A percentile compares a stretch with the other conserved stretches of the same genome.
Evolutionary conservation across 2,888 invertebrate species (phyloP).

Genomic region (Drosophila meridionalis): DNA sequence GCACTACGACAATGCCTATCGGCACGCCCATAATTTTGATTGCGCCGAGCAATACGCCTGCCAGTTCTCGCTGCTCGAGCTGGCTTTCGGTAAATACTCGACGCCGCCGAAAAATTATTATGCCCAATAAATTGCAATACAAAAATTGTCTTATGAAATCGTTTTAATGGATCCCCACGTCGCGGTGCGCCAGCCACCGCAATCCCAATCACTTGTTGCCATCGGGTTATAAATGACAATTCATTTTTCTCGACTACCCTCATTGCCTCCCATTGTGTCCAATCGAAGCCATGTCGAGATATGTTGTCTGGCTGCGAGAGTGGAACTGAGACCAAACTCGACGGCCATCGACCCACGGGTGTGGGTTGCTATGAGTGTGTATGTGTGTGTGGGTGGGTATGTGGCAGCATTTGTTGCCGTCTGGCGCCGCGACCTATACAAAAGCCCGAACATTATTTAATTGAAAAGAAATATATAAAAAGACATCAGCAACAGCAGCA

Average conservation of each 20-base stretch:
- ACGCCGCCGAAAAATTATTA: constrained; percentile 78
- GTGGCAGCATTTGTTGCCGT: constrained; percentile 44
- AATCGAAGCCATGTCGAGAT: constrained; percentile 23
- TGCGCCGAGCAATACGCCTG: constrained; percentile 88
- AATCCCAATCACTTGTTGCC: constrained; percentile 58
- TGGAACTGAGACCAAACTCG: constrained; percentile 33
- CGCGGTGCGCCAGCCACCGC: constrained; percentile 4
- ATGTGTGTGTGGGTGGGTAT: constrained; percentile 25
- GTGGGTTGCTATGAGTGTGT: not conserved
- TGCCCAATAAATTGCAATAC: constrained; percentile 63
- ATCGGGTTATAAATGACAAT: constrained; percentile 64
- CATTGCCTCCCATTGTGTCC: constrained; percentile 17
- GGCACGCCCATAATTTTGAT: constrained; percentile 85
- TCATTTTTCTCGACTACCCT: constrained; percentile 61
- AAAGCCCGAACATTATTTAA: constrained; percentile 66
- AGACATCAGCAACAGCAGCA: constrained; percentile 23
- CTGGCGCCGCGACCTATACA: constrained; percentile 35
- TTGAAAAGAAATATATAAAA: constrained; percentile 66
- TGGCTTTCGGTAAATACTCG: constrained; percentile 88
- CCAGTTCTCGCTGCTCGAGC: constrained; percentile 89
- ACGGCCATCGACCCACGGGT: constrained; percentile 24
- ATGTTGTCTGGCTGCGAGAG: constrained; percentile 39
- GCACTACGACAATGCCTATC: constrained; percentile 89
- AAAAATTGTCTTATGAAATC: constrained; percentile 54
- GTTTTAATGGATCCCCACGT: constrained; percentile 52